Percentiles rank a stretch among this genome's conserved stretches.
Conservation (phyloP, 2,113 vertebrate genomes). For the Camelus dromedarius region DNA sequence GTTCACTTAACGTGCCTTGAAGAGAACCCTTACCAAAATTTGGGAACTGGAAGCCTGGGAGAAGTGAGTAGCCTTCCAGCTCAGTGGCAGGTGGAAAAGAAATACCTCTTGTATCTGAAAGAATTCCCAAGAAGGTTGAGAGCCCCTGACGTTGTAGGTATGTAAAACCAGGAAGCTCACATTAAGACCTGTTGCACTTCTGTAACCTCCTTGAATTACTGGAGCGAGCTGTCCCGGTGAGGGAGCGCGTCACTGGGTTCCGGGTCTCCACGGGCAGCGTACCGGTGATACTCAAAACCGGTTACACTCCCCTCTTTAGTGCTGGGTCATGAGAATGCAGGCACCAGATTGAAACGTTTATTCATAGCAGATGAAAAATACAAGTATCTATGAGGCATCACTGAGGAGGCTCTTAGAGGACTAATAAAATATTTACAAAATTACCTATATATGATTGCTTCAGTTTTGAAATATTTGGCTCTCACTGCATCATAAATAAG, state of each 20-base stretch:
- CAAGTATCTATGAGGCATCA: slow-evolving; percentile 58
- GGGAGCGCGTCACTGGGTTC: slow-evolving; percentile 79
- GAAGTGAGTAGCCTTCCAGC: slow-evolving; percentile 75
- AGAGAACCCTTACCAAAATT: slow-evolving; percentile 50
- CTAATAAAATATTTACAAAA: slow-evolving; percentile 76
- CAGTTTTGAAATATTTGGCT: slow-evolving; percentile 76
- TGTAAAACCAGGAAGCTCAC: slow-evolving; percentile 87
- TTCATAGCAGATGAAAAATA: slow-evolving; percentile 76
- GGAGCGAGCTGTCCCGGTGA: slow-evolving; percentile 82
- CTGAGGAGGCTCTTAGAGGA: slow-evolving; percentile 59
- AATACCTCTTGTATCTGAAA: slow-evolving; percentile 82
- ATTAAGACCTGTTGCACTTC: slow-evolving; percentile 86
- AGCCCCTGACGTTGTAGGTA: slow-evolving; percentile 84
- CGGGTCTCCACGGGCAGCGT: slow-evolving; percentile 81
- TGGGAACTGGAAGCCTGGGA: slow-evolving; percentile 75
- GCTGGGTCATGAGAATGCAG: slow-evolving; percentile 62
- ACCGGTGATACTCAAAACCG: slow-evolving; percentile 82
- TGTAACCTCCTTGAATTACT: slow-evolving; percentile 87
- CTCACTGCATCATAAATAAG: slow-evolving; percentile 42
- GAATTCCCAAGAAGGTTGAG: slow-evolving; percentile 85
- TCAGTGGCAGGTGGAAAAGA: slow-evolving; percentile 79
- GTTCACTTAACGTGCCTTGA: neutral
- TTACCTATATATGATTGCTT: slow-evolving; percentile 34
- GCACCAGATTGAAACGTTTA: slow-evolving; percentile 74
- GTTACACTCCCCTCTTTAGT: slow-evolving; percentile 45